Conservation (phyloP, 2,888 invertebrate genomes). For the Perithous albicinctus region DNA sequence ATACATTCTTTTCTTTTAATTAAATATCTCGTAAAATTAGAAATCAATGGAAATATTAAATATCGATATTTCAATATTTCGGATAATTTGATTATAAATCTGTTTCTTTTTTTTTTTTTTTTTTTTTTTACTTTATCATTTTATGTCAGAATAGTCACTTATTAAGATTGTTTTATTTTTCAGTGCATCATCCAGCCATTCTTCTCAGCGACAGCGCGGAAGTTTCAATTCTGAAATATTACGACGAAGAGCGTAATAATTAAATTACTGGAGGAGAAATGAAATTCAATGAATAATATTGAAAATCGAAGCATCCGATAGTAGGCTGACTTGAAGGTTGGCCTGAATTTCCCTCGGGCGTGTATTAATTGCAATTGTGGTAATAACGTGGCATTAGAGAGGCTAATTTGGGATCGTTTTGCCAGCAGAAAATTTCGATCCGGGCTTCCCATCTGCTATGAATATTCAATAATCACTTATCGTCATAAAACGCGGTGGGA, state of each 20-base stretch:
- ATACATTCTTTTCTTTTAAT: too few species aligned
- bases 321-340: not conserved
- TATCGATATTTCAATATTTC: too few species aligned
- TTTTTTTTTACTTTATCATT: not conserved
- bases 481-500: not conserved
- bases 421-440: conserved; percentile 31
- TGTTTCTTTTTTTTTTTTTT: not conserved
- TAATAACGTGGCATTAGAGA: conserved; percentile 29
- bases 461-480: conserved; percentile 61
- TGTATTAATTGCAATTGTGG: conserved; percentile 12
- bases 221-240: not conserved
- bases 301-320: conserved; percentile 3
- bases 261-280: not conserved
- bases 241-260: not conserved
- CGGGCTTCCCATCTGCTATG: conserved; percentile 35
- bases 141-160: too few species aligned
- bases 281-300: conserved; percentile 23
- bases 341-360: not conserved
- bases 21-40: too few species aligned
- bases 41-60: too few species aligned
- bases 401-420: conserved; percentile 51
- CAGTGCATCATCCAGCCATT: not conserved
- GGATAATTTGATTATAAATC: too few species aligned
- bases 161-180: not conserved
- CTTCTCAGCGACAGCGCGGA: not conserved